phyloP scores from a whole-genome alignment of 2,888 invertebrate species.

The Meloe dianella region DNA sequence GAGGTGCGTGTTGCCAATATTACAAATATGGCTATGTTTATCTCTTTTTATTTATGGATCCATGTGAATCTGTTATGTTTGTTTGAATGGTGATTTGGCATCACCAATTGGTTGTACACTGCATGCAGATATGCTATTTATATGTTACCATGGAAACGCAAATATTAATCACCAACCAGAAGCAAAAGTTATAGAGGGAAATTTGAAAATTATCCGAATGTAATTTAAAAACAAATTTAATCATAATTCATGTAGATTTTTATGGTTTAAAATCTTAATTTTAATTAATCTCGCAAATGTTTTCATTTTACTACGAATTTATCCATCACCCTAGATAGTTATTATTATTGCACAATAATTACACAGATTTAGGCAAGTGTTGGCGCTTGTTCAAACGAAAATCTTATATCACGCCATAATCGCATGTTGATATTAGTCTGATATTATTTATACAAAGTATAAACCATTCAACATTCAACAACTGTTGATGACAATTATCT shows the following conservation, averaged over 20 bases:
- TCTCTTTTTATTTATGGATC: too few species aligned
- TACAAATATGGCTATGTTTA: too few species aligned
- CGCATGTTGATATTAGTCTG: too few species aligned
- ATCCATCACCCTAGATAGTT: background rate
- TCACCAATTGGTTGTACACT: too few species aligned
- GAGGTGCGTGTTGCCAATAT: background rate
- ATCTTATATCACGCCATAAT: constrained; percentile 12
- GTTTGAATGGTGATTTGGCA: too few species aligned
- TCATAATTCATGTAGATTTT: too few species aligned
- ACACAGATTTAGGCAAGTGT: background rate
- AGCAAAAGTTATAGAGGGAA: background rate
- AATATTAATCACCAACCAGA: background rate
- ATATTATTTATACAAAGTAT: background rate
- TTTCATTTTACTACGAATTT: background rate
- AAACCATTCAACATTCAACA: background rate
- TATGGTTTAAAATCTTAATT: too few species aligned
- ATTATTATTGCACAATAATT: constrained; percentile 1
- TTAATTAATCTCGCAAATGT: background rate
- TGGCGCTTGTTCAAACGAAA: constrained; percentile 13
- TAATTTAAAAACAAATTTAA: too few species aligned
- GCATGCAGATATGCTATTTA: background rate
- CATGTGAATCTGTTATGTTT: too few species aligned
- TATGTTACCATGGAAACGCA: background rate
- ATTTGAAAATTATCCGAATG: background rate
- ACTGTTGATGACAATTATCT: background rate